Conservation (phyloP, 2,113 vertebrate species). For the Anolis carolinensis region DNA sequence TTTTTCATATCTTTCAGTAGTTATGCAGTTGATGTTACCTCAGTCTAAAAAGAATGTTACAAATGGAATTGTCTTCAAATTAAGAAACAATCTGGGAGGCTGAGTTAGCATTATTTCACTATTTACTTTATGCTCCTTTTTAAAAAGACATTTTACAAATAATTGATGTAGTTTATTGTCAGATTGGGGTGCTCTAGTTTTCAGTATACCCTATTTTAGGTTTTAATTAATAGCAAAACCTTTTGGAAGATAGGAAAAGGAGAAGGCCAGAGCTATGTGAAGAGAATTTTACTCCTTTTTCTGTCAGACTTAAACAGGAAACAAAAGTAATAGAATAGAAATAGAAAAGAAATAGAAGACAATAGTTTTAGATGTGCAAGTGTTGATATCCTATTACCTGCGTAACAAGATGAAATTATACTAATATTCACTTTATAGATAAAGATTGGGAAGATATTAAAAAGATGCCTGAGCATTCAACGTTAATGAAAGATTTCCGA, state of each 20-base stretch:
- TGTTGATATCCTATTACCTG: neutral
- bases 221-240: neutral
- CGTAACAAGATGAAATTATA: conserved; percentile 22
- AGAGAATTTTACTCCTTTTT: neutral
- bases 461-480: conserved; percentile 99
- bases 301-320: conserved; percentile 14
- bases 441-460: conserved; percentile 99
- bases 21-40: neutral
- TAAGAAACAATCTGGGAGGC: conserved; percentile 10
- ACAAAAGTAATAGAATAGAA: conserved; percentile 5
- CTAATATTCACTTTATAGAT: conserved; percentile 80
- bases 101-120: neutral
- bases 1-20: neutral
- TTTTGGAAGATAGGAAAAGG: too few relatives aligned
- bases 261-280: neutral
- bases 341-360: neutral
- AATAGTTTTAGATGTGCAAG: neutral
- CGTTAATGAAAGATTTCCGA: conserved; percentile 99
- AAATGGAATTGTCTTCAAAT: neutral
- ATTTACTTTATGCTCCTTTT: neutral
- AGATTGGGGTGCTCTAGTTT: neutral
- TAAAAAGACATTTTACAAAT: neutral
- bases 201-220: neutral
- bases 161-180: too few relatives aligned
- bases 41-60: neutral